Percentiles rank a stretch among this genome's conserved stretches.
Evolutionary conservation across 2,888 invertebrate genomes (phyloP).

Genomic region (Lordiphosa fenestrarum): DNA sequence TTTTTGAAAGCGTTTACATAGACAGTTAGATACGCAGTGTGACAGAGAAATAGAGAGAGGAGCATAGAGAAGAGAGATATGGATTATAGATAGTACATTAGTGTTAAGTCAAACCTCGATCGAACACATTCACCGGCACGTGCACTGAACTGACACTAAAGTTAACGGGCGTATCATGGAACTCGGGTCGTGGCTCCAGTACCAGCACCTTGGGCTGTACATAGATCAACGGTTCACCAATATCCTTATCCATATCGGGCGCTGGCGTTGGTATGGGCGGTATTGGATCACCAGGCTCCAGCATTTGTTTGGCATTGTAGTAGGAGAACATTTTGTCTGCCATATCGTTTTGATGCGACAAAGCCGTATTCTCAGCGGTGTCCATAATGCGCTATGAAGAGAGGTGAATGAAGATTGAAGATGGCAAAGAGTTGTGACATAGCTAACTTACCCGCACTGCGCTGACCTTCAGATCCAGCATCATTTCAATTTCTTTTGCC

Average conservation of each 20-base stretch:
- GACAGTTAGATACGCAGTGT: constrained; percentile 24
- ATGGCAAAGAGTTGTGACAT: background rate
- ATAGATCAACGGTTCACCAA: constrained; percentile 82
- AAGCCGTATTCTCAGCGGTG: constrained; percentile 91
- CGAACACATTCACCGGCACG: constrained; percentile 97
- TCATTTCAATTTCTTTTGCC: constrained; percentile 90
- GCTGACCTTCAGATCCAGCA: constrained; percentile 93
- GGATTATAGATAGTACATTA: constrained; percentile 23
- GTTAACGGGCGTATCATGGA: constrained; percentile 89
- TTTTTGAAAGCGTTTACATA: constrained; percentile 47
- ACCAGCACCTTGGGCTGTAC: constrained; percentile 84
- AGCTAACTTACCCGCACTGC: constrained; percentile 86
- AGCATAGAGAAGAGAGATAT: constrained; percentile 40
- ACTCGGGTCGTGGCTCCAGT: constrained; percentile 86
- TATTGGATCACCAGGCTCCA: constrained; percentile 82
- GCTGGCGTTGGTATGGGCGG: constrained; percentile 81
- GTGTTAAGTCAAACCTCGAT: constrained; percentile 85
- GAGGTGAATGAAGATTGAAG: background rate
- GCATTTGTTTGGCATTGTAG: constrained; percentile 87
- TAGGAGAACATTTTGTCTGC: constrained; percentile 84
- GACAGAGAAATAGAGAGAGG: constrained; percentile 22
- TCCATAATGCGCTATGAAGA: constrained; percentile 89
- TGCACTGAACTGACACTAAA: constrained; percentile 93
- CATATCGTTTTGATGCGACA: constrained; percentile 82
- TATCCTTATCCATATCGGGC: constrained; percentile 82